Evolutionary conservation across 2,113 vertebrate species (phyloP), one percentile per base, ranked within the genome.

Genomic region (Cervus canadensis): DNA sequence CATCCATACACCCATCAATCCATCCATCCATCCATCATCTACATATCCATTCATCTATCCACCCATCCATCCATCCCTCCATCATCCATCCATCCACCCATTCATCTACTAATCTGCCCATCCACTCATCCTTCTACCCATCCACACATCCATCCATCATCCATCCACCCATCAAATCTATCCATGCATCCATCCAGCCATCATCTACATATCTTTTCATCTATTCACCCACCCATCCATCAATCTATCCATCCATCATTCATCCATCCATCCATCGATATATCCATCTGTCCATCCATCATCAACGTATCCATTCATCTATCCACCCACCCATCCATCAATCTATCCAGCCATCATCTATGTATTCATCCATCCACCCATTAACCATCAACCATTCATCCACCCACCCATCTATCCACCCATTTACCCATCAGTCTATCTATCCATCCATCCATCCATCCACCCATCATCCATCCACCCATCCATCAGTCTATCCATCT

Each of bases 101-200:
- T 3, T 4, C 4, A 30, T 62, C 12, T 10, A 13, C 13, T 28
- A 1, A 30, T 12, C 59, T 5, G 30, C 3, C 60, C 23, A 13
- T 30, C 59, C 28, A 67, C 12, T n/a, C 43, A 45, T 45, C 43
- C 56, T 7, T 19, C 6, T 25, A 25, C 9, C 28, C 28, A 33
- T 7, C 60, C 6, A 62, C 14, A 13, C 30, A 62, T 9, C 59
- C 14, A 15, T 62, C 60, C 7, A 14, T 62, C 60, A 57, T 10
- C 9, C 2, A 33, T 64, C 59, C 28, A 62, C 7, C 14, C 60
- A 60, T 0, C 60, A 6, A 6, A 62, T 1, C 43, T 45, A 45
- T 45, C 43, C 43, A 45, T 45, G 43, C 8, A 21, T 36, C 64
- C 16, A 71, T 71, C 64, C 6, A 45, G 43, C 43, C 43, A 45